A percentile compares a stretch with the other conserved stretches of the same genome.
These are phyloP conservation scores for Anniella stebbinsi DNA, from an alignment of 2,797 vertebrate species.

Conservation along the genomic window DNA sequence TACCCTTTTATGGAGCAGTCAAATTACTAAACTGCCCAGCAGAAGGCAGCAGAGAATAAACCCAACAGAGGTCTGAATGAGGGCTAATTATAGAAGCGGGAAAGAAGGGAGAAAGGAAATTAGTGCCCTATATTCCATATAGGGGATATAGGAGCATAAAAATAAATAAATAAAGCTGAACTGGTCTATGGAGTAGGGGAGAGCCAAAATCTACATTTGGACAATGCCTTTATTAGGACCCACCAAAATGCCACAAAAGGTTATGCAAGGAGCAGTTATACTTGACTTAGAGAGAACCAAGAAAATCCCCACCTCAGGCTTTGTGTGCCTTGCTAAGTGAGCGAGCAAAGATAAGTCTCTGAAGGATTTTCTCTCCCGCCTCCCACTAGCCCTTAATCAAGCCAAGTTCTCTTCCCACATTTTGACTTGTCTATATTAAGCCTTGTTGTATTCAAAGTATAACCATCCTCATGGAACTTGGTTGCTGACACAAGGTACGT, in stretches of 20 bases:
- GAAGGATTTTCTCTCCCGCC: too few relatives aligned
- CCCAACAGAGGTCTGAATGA: not conserved
- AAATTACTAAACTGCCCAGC: not conserved
- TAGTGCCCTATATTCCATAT: not conserved
- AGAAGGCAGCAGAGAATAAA: not conserved
- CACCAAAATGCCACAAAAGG: too few relatives aligned
- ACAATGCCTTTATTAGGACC: too few relatives aligned
- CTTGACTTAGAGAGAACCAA: too few relatives aligned
- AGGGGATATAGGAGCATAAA: too few relatives aligned
- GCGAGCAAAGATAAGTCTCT: not conserved
- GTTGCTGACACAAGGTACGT: not conserved
- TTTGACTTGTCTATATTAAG: not conserved
- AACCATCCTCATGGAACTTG: not conserved
- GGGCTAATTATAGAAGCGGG: too few relatives aligned
- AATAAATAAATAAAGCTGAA: too few relatives aligned
- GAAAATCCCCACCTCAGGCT: not conserved
- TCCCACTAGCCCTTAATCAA: not conserved
- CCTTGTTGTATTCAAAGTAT: not conserved
- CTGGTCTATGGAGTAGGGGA: too few relatives aligned
- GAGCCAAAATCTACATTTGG: too few relatives aligned
- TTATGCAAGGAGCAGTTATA: not conserved
- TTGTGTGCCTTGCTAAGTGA: not conserved
- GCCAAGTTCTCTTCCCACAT: not conserved
- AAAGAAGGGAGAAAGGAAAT: not conserved
- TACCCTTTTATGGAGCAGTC: not conserved